Evolutionary conservation across 2,797 vertebrate species (phyloP).

Genomic region (Streptopelia turtur): DNA sequence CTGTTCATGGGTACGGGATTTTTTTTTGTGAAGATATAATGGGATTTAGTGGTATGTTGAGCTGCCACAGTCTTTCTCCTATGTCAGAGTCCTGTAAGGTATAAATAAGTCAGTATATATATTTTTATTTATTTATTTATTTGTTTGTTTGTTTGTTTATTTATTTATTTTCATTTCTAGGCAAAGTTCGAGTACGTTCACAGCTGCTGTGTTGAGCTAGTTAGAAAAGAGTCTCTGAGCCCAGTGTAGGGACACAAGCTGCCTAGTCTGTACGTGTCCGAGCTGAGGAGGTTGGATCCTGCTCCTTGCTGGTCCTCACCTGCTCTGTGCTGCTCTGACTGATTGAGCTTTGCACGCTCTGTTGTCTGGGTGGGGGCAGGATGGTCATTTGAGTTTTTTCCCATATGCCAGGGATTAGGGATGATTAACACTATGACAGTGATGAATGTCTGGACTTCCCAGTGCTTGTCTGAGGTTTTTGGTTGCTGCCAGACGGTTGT

Average conservation of each 20-base stretch:
- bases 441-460: neutral
- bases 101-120: neutral
- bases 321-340: neutral
- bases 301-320: neutral
- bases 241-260: neutral
- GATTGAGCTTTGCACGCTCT: neutral
- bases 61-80: neutral
- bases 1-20: neutral
- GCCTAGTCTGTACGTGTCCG: rapidly evolving
- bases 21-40: neutral
- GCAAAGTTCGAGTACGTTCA: neutral
- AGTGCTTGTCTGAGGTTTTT: neutral
- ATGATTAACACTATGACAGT: neutral
- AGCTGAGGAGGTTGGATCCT: neutral
- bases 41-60: neutral
- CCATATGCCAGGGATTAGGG: neutral
- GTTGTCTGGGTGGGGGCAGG: rapidly evolving
- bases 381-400: neutral
- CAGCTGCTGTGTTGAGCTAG: neutral
- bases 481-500: rapidly evolving
- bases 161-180: neutral
- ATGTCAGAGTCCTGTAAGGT: neutral
- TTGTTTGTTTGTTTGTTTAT: too few relatives aligned
- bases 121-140: too few relatives aligned
- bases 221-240: neutral